A percentile compares a stretch with the other conserved stretches of the same genome.
These are phyloP conservation scores for Aporophyla lueneburgensis DNA, from an alignment of 2,888 invertebrate species.

Conservation along the genomic window DNA sequence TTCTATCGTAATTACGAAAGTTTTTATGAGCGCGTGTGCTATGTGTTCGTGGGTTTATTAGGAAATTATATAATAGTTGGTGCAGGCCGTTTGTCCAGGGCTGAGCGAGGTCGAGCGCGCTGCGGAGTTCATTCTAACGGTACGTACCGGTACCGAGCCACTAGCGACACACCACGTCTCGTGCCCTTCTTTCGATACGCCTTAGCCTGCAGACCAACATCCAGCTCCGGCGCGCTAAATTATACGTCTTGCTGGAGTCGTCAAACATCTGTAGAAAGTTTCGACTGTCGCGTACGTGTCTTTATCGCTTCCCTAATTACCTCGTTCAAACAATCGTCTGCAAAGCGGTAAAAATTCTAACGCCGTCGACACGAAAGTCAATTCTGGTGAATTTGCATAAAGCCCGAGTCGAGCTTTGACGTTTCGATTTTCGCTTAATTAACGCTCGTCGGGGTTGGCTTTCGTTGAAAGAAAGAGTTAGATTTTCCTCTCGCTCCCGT, in stretches of 20 bases:
- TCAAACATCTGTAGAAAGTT: conserved; percentile 66
- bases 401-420: conserved; percentile 86
- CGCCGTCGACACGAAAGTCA: conserved; percentile 85
- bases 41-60: conserved; percentile 70
- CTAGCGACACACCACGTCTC: conserved; percentile 64
- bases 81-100: conserved; percentile 62
- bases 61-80: conserved; percentile 69
- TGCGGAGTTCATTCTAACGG: conserved; percentile 78
- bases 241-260: conserved; percentile 56
- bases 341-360: conserved; percentile 84
- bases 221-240: conserved; percentile 44
- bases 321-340: conserved; percentile 85
- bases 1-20: conserved; percentile 75
- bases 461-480: conserved; percentile 83
- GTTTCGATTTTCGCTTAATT: conserved; percentile 90
- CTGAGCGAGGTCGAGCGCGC: conserved; percentile 66
- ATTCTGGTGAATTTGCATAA: conserved; percentile 89
- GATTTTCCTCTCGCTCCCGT: conserved; percentile 80
- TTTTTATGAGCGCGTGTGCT: conserved; percentile 73
- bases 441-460: conserved; percentile 82
- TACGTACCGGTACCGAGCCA: conserved; percentile 78
- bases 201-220: conserved; percentile 45
- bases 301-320: conserved; percentile 83
- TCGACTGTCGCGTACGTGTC: conserved; percentile 70
- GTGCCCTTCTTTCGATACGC: conserved; percentile 68